Evolutionary conservation across 2,888 invertebrate species (phyloP), one percentile per base, ranked within the genome.

Genomic region (Hartigia nigra): DNA sequence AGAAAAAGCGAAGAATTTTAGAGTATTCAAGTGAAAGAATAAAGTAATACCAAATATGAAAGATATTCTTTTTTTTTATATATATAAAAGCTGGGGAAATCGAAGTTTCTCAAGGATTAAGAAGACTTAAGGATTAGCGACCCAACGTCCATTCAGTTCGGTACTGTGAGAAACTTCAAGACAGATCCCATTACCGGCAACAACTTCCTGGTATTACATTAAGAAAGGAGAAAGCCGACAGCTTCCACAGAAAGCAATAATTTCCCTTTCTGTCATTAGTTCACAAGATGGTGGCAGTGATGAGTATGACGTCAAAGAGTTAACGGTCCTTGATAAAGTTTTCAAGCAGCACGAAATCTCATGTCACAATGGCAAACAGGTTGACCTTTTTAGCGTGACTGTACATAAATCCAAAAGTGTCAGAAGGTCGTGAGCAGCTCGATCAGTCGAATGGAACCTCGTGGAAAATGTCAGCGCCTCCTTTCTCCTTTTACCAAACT

Each of bases 171-270:
- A 79, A 84, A 84, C 83, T 83, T 23, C 82, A 80, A 77, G 81
- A 80, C 79, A 82, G 83, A 86, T 87, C 85, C 84, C 83, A 85
- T 86, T 87, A 86, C 85, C 77, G 23, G 82, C 83, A 82, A 83
- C 84, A 86, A 85, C 83, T 84, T 84, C 82, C 84, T 81, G 82
- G 83, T 79, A 81, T 75, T 31, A 31, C 23, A 23, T 55, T 55
- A 23, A 55, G 9, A 23, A 55, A 55, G 23, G 14, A 55, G 55
- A 55, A 55, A 55, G 23, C 55, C 55, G 5, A 23, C 55, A 55
- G 55, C 55, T 55, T 55, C 9, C 2, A 9, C 23, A 23, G 5
- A 23, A 23, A 55, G 23, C 55, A 55, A 5, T 55, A 23, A 9
- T 23, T 55, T 55, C 55, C 23, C 55, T 55, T 23, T 55, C 55